These are phyloP conservation scores for Ormia ochracea DNA, from an alignment of 2,888 invertebrate genomes.

Conservation along the genomic window DNA sequence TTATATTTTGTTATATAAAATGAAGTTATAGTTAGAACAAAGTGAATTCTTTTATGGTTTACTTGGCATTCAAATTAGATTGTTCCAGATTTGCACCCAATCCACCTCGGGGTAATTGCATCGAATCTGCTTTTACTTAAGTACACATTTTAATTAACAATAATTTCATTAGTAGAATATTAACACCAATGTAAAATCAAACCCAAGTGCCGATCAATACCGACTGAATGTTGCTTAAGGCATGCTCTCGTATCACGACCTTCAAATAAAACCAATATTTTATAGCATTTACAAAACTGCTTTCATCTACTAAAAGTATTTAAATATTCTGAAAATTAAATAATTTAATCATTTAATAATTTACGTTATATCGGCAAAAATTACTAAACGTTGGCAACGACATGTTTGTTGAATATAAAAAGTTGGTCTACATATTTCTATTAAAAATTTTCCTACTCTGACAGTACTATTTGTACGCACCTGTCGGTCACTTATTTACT, in stretches of 20 bases:
- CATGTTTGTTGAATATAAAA: constrained; percentile 50
- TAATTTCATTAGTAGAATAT: neutral
- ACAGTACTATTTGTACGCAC: constrained; percentile 27
- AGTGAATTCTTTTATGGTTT: neutral
- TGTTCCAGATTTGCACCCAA: constrained; percentile 24
- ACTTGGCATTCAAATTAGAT: constrained; percentile 37
- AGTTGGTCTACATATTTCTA: constrained; percentile 20
- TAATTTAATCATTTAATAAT: no score
- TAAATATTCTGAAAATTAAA: no score
- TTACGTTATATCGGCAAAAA: no score
- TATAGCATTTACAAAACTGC: neutral
- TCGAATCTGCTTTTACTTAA: constrained; percentile 15
- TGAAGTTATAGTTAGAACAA: neutral
- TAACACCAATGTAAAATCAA: neutral
- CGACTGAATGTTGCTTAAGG: constrained; percentile 31
- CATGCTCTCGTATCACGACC: constrained; percentile 15
- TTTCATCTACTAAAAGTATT: neutral
- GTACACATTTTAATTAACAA: constrained; percentile 22
- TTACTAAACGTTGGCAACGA: constrained; percentile 54
- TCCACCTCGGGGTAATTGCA: constrained; percentile 9
- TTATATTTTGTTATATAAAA: neutral
- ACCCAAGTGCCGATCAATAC: neutral
- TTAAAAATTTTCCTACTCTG: constrained; percentile 9
- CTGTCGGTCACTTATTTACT: constrained; percentile 52
- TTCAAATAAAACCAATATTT: constrained; percentile 26